Evolutionary conservation across 2,888 invertebrate species (phyloP).

Genomic region (Aphidius colemani): DNA sequence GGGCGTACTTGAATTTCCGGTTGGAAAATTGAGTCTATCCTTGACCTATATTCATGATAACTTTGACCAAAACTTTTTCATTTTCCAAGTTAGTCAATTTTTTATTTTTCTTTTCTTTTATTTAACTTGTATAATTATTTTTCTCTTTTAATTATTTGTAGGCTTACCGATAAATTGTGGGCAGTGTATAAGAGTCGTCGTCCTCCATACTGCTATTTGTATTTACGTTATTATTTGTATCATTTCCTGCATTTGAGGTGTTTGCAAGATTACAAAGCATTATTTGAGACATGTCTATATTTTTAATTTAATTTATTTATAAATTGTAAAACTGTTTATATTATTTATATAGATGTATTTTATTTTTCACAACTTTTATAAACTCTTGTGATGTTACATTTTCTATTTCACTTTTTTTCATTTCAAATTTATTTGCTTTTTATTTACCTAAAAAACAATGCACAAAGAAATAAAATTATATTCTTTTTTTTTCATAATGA

Average conservation of each 20-base stretch:
- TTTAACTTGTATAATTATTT: neutral
- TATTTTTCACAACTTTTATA: too few species aligned
- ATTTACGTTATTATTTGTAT: slow-evolving; percentile 69
- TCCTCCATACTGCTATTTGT: slow-evolving; percentile 81
- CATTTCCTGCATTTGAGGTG: slow-evolving; percentile 56
- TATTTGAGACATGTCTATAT: slow-evolving; percentile 70
- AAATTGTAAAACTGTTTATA: neutral
- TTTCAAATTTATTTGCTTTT: too few species aligned
- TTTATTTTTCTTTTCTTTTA: slow-evolving; percentile 1
- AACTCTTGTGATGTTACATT: too few species aligned
- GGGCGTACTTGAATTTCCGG: neutral
- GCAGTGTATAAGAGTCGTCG: slow-evolving; percentile 79
- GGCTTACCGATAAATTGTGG: slow-evolving; percentile 86
- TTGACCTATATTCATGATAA: slow-evolving; percentile 6
- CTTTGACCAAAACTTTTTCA: neutral
- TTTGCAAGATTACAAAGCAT: slow-evolving; percentile 70
- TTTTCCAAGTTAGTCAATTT: neutral
- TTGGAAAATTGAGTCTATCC: neutral
- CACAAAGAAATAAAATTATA: too few species aligned
- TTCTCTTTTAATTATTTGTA: slow-evolving; percentile 1
- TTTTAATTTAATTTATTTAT: slow-evolving; percentile 23
- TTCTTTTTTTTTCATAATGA: too few species aligned
- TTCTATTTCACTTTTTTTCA: too few species aligned
- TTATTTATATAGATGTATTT: neutral
- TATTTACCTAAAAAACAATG: too few species aligned